phyloP scores from a whole-genome alignment of 1,140 invertebrate species.

The Sesamia nonagrioides region DNA sequence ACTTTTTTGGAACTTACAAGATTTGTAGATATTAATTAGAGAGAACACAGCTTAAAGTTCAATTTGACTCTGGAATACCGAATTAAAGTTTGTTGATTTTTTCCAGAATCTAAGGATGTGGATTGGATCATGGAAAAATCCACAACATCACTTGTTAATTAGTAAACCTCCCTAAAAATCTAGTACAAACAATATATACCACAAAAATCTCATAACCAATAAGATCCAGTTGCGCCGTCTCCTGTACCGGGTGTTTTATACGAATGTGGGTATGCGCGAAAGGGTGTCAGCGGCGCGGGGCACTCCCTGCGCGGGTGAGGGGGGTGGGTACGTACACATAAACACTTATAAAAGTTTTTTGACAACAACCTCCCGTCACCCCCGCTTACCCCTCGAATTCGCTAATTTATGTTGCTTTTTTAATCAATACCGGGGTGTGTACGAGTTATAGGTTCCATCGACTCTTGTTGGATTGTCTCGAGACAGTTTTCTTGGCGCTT shows the following conservation, averaged over 20 bases:
- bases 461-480: slow-evolving; percentile 52
- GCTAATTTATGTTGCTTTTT: slow-evolving; percentile 88
- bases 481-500: slow-evolving; percentile 39
- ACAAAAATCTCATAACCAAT: background rate
- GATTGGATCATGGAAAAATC: too few relatives aligned
- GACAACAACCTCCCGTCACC: slow-evolving; percentile 71
- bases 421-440: slow-evolving; percentile 82
- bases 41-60: too few relatives aligned
- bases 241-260: slow-evolving; percentile 79
- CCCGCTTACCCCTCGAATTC: slow-evolving; percentile 73
- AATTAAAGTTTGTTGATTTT: too few relatives aligned
- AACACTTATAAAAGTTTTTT: slow-evolving; percentile 88
- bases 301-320: slow-evolving; percentile 44
- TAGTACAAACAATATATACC: background rate
- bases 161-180: too few relatives aligned
- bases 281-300: slow-evolving; percentile 76
- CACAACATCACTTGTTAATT: too few relatives aligned
- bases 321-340: slow-evolving; percentile 79
- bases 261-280: slow-evolving; percentile 84
- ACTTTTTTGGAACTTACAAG: too few relatives aligned
- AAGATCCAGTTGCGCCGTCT: slow-evolving; percentile 37
- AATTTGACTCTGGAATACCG: too few relatives aligned
- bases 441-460: slow-evolving; percentile 78
- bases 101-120: too few relatives aligned
- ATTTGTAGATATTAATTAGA: too few relatives aligned